Base-by-base conservation (phyloP, 2,888 invertebrate species). In the Galerucella calmariensis region DNA sequence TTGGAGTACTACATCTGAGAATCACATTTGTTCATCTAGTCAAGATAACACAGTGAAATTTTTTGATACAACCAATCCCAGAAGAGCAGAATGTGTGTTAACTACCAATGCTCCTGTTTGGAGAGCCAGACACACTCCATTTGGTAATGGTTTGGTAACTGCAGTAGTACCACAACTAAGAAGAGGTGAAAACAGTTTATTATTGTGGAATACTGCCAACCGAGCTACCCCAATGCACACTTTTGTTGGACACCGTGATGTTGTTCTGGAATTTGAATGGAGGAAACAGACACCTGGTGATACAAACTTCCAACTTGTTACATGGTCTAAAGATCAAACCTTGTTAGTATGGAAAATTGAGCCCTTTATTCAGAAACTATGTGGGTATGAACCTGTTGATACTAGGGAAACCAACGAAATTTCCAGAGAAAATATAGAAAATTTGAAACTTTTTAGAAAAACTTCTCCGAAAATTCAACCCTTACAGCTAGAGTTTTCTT, bases 41-140 rank as follows among this genome's bases (percentile, higher is more conserved):
- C 97, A 98, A 88, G 98, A 98, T 88, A 95, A 96, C 72, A 96
- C 96, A 67, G 97, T 98, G 2, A 97, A 97, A 89, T 95, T 97
- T 87, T 98, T 97, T 89, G 96, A 97, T 86, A 94, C 95, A 2
- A 94, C 93, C 78, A 95, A 94, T 90, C 94, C 95, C 6, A 90
- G 95, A 79, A 91, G 94, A 80, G 93, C 95, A 2, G 97, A 97
- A 84, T 95, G 92, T 87, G 92, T 94, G 74, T 91, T 97, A 74
- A 94, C 94, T 80, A 95, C 96, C 0, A 92, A 94, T 79, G 93
- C 93, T 61, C 96, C 96, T 1, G 96, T 98, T 0, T 98, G 97
- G 97, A 91, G 97, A 83, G 97, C 97, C 1, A 80, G 82, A 72
- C 84, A 83, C 58, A 87, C 94, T 90, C 98, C 98, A 6, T 97